These are phyloP conservation scores for Yoshiicerus persimilis DNA, from an alignment of 1,140 invertebrate genomes.

Conservation along the genomic window DNA sequence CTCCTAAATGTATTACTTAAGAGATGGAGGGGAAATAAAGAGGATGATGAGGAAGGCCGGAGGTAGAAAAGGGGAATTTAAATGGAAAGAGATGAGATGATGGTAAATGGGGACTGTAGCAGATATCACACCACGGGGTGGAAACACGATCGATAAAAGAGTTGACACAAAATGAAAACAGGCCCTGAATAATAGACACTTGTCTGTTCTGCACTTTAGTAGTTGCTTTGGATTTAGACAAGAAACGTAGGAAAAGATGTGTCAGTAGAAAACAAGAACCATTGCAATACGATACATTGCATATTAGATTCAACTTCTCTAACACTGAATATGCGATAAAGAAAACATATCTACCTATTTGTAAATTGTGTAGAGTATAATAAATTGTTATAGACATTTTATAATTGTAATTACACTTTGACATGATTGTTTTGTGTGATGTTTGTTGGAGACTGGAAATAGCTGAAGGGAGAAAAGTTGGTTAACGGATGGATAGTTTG, in stretches of 20 bases:
- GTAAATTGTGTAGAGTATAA: too few species aligned
- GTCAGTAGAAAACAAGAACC: not conserved
- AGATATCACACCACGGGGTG: conserved; percentile 1
- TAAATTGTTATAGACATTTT: too few species aligned
- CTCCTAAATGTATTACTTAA: conserved; percentile 18
- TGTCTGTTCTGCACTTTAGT: not conserved
- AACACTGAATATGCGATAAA: too few species aligned
- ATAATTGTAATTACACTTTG: too few species aligned
- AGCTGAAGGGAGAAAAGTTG: not conserved
- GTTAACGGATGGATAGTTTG: not conserved
- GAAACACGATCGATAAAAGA: conserved; percentile 26
- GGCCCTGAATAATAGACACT: not conserved
- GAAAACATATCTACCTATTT: too few species aligned
- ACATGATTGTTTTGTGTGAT: too few species aligned
- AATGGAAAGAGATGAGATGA: conserved; percentile 28
- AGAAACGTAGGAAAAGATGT: not conserved
- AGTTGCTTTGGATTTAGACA: not conserved
- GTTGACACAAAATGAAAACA: conserved; percentile 39
- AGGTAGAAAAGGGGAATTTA: conserved; percentile 37
- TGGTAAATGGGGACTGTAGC: not conserved
- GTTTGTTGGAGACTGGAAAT: not conserved
- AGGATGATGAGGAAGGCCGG: conserved; percentile 30
- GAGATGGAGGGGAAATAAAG: conserved; percentile 17
- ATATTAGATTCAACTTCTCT: too few species aligned
- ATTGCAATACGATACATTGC: not conserved